A percentile compares a stretch with the other conserved stretches of the same genome.
phyloP scores from a whole-genome alignment of 1,140 invertebrate genomes.

The Meloidogyne chitwoodi region DNA sequence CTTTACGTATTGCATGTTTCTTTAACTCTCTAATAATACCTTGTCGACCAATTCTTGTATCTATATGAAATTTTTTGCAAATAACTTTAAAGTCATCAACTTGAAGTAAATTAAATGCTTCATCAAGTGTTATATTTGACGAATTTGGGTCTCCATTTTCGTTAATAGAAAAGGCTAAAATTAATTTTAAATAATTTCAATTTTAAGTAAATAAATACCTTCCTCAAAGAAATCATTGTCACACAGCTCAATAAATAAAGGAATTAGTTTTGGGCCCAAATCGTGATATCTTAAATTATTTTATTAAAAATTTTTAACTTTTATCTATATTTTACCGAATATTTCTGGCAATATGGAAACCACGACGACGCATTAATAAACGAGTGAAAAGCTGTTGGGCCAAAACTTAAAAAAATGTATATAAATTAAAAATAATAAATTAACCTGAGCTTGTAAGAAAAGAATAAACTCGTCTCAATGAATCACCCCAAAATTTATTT shows the following conservation, averaged over 20 bases:
- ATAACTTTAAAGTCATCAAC: not conserved
- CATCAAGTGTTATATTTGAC: not conserved
- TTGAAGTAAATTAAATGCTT: constrained; percentile 18
- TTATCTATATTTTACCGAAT: not conserved
- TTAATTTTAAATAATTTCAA: not conserved
- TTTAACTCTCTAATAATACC: not conserved
- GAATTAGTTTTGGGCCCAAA: not conserved
- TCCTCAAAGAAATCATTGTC: not conserved
- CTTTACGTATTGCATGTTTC: not conserved
- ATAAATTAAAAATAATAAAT: not conserved
- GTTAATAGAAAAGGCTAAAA: not conserved
- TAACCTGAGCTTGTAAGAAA: constrained; percentile 19
- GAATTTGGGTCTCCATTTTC: constrained; percentile 10
- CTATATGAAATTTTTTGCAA: not conserved
- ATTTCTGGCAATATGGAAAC: constrained; percentile 20
- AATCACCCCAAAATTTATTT: constrained; percentile 29
- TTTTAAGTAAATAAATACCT: not conserved
- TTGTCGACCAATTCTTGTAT: not conserved
- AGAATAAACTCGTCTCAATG: constrained; percentile 13
- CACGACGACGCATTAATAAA: constrained; percentile 14
- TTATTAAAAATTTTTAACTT: not conserved
- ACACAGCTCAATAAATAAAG: not conserved
- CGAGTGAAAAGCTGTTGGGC: constrained; percentile 26
- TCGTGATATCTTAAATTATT: not conserved
- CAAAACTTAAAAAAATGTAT: not conserved